These are phyloP conservation scores for Equus quagga DNA, from an alignment of 2,113 vertebrate genomes.

Conservation along the genomic window DNA sequence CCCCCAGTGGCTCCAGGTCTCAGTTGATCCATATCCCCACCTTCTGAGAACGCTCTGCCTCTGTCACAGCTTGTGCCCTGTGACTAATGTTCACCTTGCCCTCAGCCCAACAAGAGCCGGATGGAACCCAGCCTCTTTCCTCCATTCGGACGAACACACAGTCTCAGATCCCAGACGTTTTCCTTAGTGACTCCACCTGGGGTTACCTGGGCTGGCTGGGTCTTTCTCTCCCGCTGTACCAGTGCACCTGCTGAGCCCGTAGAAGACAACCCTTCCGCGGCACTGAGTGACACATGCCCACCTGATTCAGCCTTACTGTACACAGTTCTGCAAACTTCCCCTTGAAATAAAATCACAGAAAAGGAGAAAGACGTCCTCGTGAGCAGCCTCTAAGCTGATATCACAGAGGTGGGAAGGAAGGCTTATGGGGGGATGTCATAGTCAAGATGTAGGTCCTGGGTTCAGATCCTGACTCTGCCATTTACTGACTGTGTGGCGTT, in stretches of 20 bases:
- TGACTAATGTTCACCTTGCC: not conserved
- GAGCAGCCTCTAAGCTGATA: not conserved
- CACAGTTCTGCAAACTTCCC: not conserved
- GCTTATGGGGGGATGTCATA: not conserved
- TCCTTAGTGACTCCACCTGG: not conserved
- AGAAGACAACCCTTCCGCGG: rapidly evolving
- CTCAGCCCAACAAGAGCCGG: rapidly evolving
- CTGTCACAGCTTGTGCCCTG: not conserved
- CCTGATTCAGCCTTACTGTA: not conserved
- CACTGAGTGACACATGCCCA: too few species aligned
- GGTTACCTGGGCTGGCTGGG: not conserved
- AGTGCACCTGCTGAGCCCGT: not conserved
- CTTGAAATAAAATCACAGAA: not conserved
- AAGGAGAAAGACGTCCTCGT: not conserved
- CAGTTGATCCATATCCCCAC: too few species aligned
- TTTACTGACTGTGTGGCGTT: not conserved
- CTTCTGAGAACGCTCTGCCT: not conserved
- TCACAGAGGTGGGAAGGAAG: not conserved
- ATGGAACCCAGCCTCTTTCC: not conserved
- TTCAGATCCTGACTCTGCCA: not conserved
- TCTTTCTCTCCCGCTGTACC: rapidly evolving
- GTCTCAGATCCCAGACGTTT: rapidly evolving
- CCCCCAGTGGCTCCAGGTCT: not conserved
- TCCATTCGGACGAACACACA: not conserved
- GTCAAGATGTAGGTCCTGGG: not conserved